Percentiles rank a stretch among this genome's conserved stretches.
These are phyloP conservation scores for Harpegnathos saltator DNA, from an alignment of 1,140 invertebrate genomes.

Conservation along the genomic window DNA sequence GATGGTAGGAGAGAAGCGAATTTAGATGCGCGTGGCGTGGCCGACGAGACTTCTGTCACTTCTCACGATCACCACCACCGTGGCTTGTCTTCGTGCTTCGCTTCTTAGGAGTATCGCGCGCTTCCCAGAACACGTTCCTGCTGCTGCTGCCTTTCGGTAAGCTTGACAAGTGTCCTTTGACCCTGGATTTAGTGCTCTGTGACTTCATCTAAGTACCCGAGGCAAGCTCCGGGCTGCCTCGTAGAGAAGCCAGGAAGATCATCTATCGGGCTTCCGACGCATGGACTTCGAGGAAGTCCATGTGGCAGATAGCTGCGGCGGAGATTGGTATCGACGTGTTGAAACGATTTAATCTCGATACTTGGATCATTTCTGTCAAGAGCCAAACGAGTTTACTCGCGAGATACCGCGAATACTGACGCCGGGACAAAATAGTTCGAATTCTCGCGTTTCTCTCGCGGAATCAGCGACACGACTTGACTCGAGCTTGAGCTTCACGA, in stretches of 20 bases:
- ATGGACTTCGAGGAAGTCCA: not conserved
- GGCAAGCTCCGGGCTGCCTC: no score
- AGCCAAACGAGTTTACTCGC: no score
- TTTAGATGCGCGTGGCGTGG: slow-evolving; percentile 69
- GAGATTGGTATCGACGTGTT: no score
- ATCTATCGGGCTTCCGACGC: not conserved
- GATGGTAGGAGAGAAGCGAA: slow-evolving; percentile 48
- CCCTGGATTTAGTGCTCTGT: slow-evolving; percentile 6
- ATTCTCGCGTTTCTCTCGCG: not conserved
- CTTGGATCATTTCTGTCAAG: no score
- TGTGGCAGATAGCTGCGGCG: no score
- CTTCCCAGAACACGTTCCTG: slow-evolving; percentile 54
- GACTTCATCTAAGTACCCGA: slow-evolving; percentile 32
- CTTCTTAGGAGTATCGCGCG: slow-evolving; percentile 35
- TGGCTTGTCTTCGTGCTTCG: slow-evolving; percentile 58
- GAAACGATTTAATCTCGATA: no score
- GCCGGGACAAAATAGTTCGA: no score
- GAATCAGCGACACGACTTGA: not conserved
- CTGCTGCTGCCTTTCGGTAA: slow-evolving; percentile 17
- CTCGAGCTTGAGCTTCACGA: not conserved
- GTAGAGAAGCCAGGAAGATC: not conserved
- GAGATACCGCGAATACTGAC: no score
- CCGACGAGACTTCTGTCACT: slow-evolving; percentile 53
- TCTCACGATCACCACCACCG: slow-evolving; percentile 39
- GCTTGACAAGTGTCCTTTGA: slow-evolving; percentile 43